Conservation (phyloP, 1,140 invertebrate genomes). For the Hyphantria cunea region DNA sequence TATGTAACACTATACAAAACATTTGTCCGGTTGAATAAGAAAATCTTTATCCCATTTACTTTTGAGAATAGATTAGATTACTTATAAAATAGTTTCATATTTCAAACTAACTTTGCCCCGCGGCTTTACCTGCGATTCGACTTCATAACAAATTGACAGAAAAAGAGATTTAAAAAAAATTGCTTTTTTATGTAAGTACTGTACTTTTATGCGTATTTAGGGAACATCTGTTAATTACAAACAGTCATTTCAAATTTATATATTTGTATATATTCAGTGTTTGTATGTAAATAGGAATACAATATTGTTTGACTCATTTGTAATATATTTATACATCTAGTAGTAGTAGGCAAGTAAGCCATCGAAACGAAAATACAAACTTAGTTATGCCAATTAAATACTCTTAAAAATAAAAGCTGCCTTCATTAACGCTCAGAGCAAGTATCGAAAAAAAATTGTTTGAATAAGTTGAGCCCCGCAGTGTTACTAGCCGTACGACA, state of each 20-base stretch:
- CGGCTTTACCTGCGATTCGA: too few relatives aligned
- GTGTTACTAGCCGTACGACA: too few relatives aligned
- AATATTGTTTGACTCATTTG: conserved; percentile 18
- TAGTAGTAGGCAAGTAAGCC: conserved; percentile 3
- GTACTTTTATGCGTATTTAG: too few relatives aligned
- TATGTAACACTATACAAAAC: too few relatives aligned
- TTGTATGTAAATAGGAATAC: conserved; percentile 14
- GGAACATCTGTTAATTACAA: too few relatives aligned
- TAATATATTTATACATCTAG: conserved; percentile 21
- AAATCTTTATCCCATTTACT: conserved; percentile 2
- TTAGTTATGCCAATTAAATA: conserved; percentile 16
- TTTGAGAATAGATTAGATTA: background rate
- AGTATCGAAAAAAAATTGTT: conserved; percentile 21
- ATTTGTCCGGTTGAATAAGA: background rate
- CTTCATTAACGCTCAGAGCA: conserved; percentile 12
- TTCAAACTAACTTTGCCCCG: too few relatives aligned
- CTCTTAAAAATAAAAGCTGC: conserved; percentile 27
- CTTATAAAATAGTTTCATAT: conserved; percentile 19
- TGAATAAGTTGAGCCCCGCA: too few relatives aligned
- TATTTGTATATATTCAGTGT: too few relatives aligned
- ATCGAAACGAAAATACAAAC: conserved; percentile 23
- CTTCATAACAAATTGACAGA: too few relatives aligned
- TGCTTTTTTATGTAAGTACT: too few relatives aligned
- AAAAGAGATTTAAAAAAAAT: too few relatives aligned
- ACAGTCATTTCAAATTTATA: too few relatives aligned